Base-by-base conservation (phyloP, 2,113 vertebrate genomes). In the Prochilodus magdalenae region DNA sequence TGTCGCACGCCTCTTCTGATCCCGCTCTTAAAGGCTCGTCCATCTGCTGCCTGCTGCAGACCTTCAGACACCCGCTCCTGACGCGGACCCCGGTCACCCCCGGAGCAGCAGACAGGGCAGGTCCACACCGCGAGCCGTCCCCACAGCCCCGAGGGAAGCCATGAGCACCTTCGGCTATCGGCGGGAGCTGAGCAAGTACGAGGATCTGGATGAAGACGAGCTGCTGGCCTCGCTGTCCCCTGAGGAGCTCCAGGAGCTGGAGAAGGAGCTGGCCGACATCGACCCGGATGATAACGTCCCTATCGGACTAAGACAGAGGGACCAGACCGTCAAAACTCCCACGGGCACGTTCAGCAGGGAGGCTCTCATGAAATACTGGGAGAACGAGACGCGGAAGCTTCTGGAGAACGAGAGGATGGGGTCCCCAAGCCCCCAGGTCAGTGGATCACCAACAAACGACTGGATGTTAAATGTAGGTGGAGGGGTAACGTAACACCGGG, bases 151-250 rank as follows among this genome's bases (percentile, higher is more conserved):
- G 29, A 44, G 70, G 49, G 55, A 89, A 92, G n/a, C 89, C 90
- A 98, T 98, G 97, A 98, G 96, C 87, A 95, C 91, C 81, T 99
- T 99, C 79, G 98, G 98, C 77, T 99, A 99, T 82, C 93, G 97
- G 79, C 94, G 96, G 89, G 97, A 97, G 91, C 94, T 99, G 80
- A 98, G 96, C 90, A 99, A 99, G 92, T 99, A 99, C 57, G 98
- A 99, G 89, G 97, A 98, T 24, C 92, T 99, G 10, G 97, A 99
- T n/a, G 98, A 99, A 89, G 98, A 99, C 2, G 97, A 99, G 81
- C 95, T 99, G 70, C 90, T 99, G 0, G 97, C 97, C 75, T 98
- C 97, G 20, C 94, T 99, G 80, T 95, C 95, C 6, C 93, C 96
- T 0, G 96, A 98, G 87, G 98, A 99, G 93, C 91, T 99, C 84